Evolutionary conservation across 2,888 invertebrate species (phyloP).

Genomic region (Microlaimidae sp.): DNA sequence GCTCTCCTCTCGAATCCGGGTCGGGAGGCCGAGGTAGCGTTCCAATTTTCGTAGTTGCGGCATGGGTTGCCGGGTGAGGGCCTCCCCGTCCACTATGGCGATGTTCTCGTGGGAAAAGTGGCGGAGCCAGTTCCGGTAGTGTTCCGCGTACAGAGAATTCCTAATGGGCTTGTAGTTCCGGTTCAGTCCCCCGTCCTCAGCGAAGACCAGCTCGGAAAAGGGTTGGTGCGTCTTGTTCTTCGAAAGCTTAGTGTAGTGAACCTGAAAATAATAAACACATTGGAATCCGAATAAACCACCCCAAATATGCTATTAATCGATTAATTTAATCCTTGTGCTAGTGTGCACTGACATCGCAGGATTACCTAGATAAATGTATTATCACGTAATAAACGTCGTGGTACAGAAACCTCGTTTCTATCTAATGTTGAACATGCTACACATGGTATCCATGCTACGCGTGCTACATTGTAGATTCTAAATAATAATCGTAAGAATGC

Average conservation of each 20-base stretch:
- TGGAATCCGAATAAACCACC: slow-evolving; percentile 7
- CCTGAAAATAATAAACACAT: slow-evolving; percentile 21
- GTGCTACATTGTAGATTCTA: too few relatives aligned
- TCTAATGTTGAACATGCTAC: too few relatives aligned
- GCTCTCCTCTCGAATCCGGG: slow-evolving; percentile 58
- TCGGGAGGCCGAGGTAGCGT: slow-evolving; percentile 58
- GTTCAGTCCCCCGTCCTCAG: slow-evolving; percentile 36
- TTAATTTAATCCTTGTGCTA: slow-evolving; percentile 31
- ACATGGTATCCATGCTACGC: too few relatives aligned
- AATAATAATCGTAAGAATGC: too few relatives aligned
- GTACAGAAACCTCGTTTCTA: too few relatives aligned
- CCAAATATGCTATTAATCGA: slow-evolving; percentile 16
- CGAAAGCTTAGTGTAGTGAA: slow-evolving; percentile 27
- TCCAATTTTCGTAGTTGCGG: slow-evolving; percentile 70
- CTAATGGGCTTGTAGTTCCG: slow-evolving; percentile 40
- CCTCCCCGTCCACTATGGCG: slow-evolving; percentile 72
- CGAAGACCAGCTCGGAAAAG: slow-evolving; percentile 39
- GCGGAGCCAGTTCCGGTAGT: slow-evolving; percentile 74
- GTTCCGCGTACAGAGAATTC: slow-evolving; percentile 71
- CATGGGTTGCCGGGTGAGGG: slow-evolving; percentile 70
- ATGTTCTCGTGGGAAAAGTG: slow-evolving; percentile 78
- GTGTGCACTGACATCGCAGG: too few relatives aligned
- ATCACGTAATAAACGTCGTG: too few relatives aligned
- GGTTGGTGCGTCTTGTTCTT: slow-evolving; percentile 29
- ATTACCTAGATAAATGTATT: too few relatives aligned